Evolutionary conservation across 2,888 invertebrate genomes (phyloP).

Genomic region (Pristionchus mayeri): DNA sequence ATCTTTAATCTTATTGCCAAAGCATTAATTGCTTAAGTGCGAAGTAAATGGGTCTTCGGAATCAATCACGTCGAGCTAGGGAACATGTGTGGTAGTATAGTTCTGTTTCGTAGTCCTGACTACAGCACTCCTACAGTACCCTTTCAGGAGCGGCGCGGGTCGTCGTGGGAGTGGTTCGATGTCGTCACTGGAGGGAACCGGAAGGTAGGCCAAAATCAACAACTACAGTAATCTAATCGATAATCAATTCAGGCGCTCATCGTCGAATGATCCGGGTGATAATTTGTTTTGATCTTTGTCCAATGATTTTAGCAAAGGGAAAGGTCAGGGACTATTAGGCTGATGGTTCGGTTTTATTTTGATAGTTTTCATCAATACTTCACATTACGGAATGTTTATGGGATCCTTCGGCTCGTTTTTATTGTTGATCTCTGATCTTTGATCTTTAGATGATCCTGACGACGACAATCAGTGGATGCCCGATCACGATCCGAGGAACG

Average conservation of each 20-base stretch:
- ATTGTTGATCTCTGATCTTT: not conserved
- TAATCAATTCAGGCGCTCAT: not conserved
- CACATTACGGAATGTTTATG: too few species aligned
- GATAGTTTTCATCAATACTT: too few species aligned
- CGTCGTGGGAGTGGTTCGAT: conserved; percentile 28
- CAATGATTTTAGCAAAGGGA: not conserved
- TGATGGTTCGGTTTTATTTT: too few species aligned
- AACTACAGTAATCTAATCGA: not conserved
- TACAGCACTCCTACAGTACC: not conserved
- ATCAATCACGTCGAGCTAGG: too few species aligned
- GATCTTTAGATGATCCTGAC: not conserved
- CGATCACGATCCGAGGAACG: conserved; percentile 1
- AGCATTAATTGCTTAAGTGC: not conserved
- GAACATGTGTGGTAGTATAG: not conserved
- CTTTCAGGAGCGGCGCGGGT: not conserved
- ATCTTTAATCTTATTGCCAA: not conserved
- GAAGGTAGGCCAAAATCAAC: not conserved
- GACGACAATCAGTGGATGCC: conserved; percentile 18
- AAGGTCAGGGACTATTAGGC: too few species aligned
- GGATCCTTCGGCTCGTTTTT: too few species aligned
- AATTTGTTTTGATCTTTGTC: not conserved
- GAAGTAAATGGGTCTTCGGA: too few species aligned
- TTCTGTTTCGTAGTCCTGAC: not conserved
- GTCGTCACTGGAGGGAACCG: conserved; percentile 18
- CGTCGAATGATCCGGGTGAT: conserved; percentile 10